phyloP scores from a whole-genome alignment of 2,797 vertebrate genomes.

The Fistularia commersonii region DNA sequence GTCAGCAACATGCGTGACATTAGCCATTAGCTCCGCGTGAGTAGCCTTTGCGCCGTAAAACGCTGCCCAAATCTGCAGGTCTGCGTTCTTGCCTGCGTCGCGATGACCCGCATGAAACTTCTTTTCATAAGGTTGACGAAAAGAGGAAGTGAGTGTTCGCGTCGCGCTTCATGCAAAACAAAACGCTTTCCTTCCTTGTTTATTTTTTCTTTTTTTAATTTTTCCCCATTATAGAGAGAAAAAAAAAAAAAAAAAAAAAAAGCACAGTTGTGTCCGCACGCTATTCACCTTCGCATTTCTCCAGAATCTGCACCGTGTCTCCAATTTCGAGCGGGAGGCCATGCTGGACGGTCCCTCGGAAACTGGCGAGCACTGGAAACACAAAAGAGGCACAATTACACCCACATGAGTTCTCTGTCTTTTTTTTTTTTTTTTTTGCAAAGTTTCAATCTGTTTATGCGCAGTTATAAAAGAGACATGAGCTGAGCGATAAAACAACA shows the following conservation, averaged over 20 bases:
- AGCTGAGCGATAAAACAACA: constrained; percentile 10
- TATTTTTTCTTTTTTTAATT: constrained; percentile 6
- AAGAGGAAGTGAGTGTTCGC: constrained; percentile 5
- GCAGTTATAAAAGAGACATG: constrained; percentile 8
- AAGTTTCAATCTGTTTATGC: constrained; percentile 1
- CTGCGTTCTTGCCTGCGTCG: too few species aligned
- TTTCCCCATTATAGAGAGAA: too few species aligned
- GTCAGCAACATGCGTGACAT: neutral
- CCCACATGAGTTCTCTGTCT: constrained; percentile 23
- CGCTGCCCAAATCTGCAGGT: too few species aligned
- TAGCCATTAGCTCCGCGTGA: too few species aligned
- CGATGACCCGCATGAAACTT: too few species aligned
- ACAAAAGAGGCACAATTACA: constrained; percentile 31
- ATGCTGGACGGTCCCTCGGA: constrained; percentile 90
- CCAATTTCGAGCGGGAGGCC: constrained; percentile 95
- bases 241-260: too few species aligned
- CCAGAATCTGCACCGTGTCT: constrained; percentile 96
- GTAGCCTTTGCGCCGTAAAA: too few species aligned
- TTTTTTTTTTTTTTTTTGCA: too few species aligned
- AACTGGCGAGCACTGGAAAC: constrained; percentile 90
- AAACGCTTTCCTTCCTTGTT: constrained; percentile 1
- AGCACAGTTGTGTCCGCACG: neutral
- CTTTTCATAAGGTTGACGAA: neutral
- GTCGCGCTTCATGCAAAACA: constrained; percentile 7
- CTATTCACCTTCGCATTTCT: constrained; percentile 91